Evolutionary conservation across 2,888 invertebrate genomes (phyloP), one percentile per base, ranked within the genome.

Genomic region (Cosmia pyralina): DNA sequence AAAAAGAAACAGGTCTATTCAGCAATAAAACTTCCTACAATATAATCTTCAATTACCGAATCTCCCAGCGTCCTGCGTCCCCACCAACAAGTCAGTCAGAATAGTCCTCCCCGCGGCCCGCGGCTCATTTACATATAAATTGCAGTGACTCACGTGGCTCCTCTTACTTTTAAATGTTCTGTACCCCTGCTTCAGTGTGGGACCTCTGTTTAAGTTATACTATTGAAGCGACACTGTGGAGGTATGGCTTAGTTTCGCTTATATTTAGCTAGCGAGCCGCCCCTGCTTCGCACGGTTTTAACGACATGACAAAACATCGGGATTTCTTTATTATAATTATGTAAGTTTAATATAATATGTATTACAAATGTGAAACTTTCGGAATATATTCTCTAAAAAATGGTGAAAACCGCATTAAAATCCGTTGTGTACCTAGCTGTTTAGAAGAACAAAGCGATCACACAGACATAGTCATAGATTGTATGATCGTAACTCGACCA

Each of bases 81-180:
- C 57, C 19, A 60, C 75, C 55, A 80, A 72, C 46, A 66, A 69
- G 64, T 38, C 34, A 38, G 63, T 44, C 78, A 66, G 72, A 78
- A 17, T 3, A 66, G 57, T 62, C 65, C 62, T 77, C 72, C 72
- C 91, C 93, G 79, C 78, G 28, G 75, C 38, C 91, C 90, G 86
- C 84, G 86, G 72, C 93, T 92, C 92, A 95, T 96, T 96, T 95
- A 91, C 96, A 96, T 96, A 93, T 96, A 95, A 95, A 96, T 96
- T 95, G 94, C 94, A 93, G 91, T 92, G 93, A 93, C 94, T 94
- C 95, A 95, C 94, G 94, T 94, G 94, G 91, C 93, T 89, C 93
- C 93, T 93, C 91, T 92, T 94, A 93, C 94, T 94, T 94, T 93
- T 95, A 95, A 95, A 95, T 94, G 94, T 89, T 90, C 90, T 92